phyloP scores from a whole-genome alignment of 2,797 vertebrate species.

The Manis javanica region DNA sequence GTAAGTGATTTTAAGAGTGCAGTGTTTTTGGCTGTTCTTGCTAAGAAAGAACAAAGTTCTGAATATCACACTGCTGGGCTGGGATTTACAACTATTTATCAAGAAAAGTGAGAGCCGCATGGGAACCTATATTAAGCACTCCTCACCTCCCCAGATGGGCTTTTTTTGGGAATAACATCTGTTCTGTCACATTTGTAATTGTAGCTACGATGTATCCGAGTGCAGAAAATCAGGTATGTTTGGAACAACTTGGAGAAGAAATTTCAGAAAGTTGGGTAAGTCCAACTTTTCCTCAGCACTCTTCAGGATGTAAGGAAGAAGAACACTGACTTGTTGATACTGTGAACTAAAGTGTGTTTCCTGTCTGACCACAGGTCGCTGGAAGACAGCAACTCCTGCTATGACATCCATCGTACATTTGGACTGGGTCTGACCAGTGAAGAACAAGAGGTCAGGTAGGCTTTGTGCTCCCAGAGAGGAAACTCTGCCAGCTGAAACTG shows the following conservation, averaged over 20 bases:
- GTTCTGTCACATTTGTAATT: constrained; percentile 45
- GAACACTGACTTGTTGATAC: not conserved
- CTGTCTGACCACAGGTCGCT: constrained; percentile 77
- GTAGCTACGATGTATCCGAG: constrained; percentile 84
- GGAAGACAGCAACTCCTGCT: constrained; percentile 84
- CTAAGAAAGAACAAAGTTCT: not conserved
- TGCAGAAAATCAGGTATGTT: constrained; percentile 87
- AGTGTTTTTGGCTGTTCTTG: not conserved
- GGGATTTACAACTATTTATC: not conserved
- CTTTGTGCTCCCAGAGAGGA: not conserved
- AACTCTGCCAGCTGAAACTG: not conserved
- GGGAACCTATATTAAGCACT: not conserved
- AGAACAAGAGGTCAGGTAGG: constrained; percentile 86
- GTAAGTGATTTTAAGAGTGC: constrained; percentile 72
- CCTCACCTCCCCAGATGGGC: not conserved
- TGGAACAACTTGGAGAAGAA: constrained; percentile 84
- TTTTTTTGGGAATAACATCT: not conserved
- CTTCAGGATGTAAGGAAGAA: not conserved
- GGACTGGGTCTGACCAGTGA: constrained; percentile 82
- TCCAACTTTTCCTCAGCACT: not conserved
- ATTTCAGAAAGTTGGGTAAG: constrained; percentile 87
- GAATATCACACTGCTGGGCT: not conserved
- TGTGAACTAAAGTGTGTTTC: not conserved
- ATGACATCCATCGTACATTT: constrained; percentile 82
- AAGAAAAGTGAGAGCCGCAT: not conserved